These are phyloP conservation scores for Synanthedon vespiformis DNA, from an alignment of 2,888 invertebrate species.

Conservation along the genomic window DNA sequence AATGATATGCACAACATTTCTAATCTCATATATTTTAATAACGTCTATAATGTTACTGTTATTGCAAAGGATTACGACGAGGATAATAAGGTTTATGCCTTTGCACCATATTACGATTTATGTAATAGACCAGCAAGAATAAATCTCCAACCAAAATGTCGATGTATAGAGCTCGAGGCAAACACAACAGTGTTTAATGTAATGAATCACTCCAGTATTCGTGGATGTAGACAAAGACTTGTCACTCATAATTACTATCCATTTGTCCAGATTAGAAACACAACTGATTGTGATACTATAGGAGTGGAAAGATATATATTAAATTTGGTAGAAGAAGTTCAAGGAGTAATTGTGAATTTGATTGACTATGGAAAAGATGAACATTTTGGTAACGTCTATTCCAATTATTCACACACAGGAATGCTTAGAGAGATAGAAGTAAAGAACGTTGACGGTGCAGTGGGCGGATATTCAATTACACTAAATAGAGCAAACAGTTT, in stretches of 20 bases:
- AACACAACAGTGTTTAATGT: not conserved
- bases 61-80: constrained; percentile 7
- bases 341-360: not conserved
- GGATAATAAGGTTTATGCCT: constrained; percentile 1
- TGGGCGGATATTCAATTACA: not conserved
- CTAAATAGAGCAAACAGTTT: not conserved
- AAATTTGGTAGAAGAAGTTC: not conserved
- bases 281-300: not conserved
- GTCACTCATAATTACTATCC: not conserved
- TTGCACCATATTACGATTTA: not conserved
- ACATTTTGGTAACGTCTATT: not conserved
- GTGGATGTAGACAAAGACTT: not conserved
- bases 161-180: not conserved
- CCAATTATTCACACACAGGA: not conserved
- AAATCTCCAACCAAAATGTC: not conserved
- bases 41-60: constrained; percentile 13
- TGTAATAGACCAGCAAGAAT: not conserved
- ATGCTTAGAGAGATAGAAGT: not conserved
- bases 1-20: constrained; percentile 11
- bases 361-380: not conserved
- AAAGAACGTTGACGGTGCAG: not conserved
- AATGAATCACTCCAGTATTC: not conserved
- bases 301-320: not conserved
- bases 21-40: constrained; percentile 13
- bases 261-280: not conserved